Conservation (phyloP, 2,888 invertebrate genomes). For the Ischnus inquisitorius region DNA sequence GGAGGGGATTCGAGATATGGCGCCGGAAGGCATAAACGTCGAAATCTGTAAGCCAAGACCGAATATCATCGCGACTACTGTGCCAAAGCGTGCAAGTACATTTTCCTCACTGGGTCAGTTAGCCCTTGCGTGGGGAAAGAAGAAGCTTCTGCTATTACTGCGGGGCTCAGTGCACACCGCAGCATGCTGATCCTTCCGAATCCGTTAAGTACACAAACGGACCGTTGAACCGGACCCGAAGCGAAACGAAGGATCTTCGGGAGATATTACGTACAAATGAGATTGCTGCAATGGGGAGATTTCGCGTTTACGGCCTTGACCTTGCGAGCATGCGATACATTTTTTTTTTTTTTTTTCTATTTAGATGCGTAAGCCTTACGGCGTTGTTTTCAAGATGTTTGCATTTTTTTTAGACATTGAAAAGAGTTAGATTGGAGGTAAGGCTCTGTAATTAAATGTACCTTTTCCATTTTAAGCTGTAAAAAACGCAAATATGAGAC, state of each 20-base stretch:
- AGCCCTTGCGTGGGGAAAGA: conserved; percentile 52
- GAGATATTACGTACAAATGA: conserved; percentile 49
- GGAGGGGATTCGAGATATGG: not conserved
- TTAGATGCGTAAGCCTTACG: conserved; percentile 8
- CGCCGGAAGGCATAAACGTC: conserved; percentile 63
- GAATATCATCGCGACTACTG: conserved; percentile 44
- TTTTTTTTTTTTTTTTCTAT: conserved; percentile 21
- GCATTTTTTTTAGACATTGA: too few relatives aligned
- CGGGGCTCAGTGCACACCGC: conserved; percentile 20
- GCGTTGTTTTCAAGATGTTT: not conserved
- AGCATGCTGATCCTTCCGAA: conserved; percentile 70
- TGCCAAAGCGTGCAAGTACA: conserved; percentile 55
- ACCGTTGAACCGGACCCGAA: conserved; percentile 37
- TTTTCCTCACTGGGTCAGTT: conserved; percentile 70
- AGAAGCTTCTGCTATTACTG: not conserved
- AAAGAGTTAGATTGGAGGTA: not conserved
- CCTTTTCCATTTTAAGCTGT: not conserved
- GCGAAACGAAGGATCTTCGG: conserved; percentile 31
- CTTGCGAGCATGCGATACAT: not conserved
- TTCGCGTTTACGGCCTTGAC: conserved; percentile 47
- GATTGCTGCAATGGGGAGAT: conserved; percentile 48
- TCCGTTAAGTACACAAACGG: conserved; percentile 75
- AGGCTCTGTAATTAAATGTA: not conserved
- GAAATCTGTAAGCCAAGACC: conserved; percentile 51
- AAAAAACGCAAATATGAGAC: too few relatives aligned